Base-by-base conservation (phyloP, 2,888 invertebrate genomes). In the Diplolepis rosae region DNA sequence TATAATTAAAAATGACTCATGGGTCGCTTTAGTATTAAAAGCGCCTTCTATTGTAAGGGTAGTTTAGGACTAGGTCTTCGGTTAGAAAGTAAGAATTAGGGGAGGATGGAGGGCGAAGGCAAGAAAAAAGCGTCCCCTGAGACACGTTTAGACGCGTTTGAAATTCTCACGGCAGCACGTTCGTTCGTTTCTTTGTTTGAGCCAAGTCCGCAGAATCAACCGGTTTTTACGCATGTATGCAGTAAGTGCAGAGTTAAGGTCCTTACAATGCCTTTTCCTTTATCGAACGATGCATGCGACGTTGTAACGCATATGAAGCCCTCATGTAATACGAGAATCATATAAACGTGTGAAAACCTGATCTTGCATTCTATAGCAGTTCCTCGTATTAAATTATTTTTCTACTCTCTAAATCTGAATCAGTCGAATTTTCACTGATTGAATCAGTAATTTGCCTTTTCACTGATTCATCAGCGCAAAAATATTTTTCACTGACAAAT, bases 281-380 rank as follows among this genome's bases (percentile, higher is more conserved):
- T 39, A 61, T 61, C 27, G 61, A 61, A 61, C 61, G n/a, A 35
- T 22, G 39, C 24, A 61, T 61, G 61, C 39, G 39, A 39, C 39
- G 39, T 61, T 61, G 61, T 61, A 61, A n/a, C 61, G 61, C 39
- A 61, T 39, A 61, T 61, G 61, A 61, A n/a, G 61, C 24, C 61
- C 24, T 24, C 39, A n/a, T 61, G 39, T 61, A 61, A 61, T 61
- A 35, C 39, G 24, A 61, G 61, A 61, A 35, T 39, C 24, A n/a
- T n/a, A 24, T n/a, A n/a, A 4, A 35, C 39, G 39, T 39, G 39
- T 61, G 35, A 13, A 39, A 39, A 61, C 39, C 61, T 61, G 13
- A 13, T 35, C 6, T 56, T 22, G 32, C 22, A 18, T 45, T 45
- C n/a, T n/a, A n/a, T n/a, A n/a, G n/a, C n/a, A n/a, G n/a, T n/a